Percentiles rank a stretch among this genome's conserved stretches.
These are phyloP conservation scores for Aphelocoma californica DNA, from an alignment of 2,797 vertebrate species.

Conservation along the genomic window DNA sequence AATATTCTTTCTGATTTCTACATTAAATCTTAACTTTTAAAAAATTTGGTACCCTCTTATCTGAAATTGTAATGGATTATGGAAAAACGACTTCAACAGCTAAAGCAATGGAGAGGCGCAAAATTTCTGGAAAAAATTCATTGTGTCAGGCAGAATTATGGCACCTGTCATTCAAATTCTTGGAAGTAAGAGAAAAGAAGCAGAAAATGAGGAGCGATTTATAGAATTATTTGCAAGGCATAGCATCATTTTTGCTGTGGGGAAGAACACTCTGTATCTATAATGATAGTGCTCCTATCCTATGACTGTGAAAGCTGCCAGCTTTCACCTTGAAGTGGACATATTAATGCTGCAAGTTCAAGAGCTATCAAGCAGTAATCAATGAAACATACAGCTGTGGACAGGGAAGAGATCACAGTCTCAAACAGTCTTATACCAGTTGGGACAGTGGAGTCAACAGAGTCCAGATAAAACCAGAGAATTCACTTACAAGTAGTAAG, in stretches of 20 bases:
- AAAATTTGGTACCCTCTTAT: neutral
- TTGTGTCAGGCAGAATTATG: neutral
- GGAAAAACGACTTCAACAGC: neutral
- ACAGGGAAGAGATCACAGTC: neutral
- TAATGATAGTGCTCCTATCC: neutral
- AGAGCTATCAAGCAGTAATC: neutral
- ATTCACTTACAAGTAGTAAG: neutral
- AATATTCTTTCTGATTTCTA: neutral
- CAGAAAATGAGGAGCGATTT: neutral
- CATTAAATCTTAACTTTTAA: neutral
- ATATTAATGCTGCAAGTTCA: neutral
- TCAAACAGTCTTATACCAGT: neutral
- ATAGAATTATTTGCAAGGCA: neutral
- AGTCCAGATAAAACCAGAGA: neutral
- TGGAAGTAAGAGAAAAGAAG: neutral
- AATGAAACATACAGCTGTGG: neutral
- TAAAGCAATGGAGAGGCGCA: neutral
- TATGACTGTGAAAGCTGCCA: neutral
- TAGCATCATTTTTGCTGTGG: neutral
- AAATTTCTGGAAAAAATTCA: neutral
- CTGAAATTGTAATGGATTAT: neutral
- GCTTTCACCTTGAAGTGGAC: neutral
- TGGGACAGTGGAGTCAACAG: neutral
- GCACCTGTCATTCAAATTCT: neutral
- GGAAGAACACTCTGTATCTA: neutral